Evolutionary conservation across 2,797 vertebrate genomes (phyloP).

Genomic region (Microcaecilia unicolor): DNA sequence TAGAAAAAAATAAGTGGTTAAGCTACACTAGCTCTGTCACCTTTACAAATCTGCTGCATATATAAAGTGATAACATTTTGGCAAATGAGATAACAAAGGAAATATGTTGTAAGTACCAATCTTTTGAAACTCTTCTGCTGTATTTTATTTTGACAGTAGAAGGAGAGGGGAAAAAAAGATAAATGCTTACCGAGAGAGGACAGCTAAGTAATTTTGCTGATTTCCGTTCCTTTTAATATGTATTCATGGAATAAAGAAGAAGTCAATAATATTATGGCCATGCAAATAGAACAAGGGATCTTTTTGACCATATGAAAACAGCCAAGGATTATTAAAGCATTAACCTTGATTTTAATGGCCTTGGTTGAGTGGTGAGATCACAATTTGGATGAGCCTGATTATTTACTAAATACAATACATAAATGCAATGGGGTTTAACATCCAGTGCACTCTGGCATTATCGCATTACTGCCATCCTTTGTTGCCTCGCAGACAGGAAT

Average conservation of each 20-base stretch:
- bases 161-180: slow-evolving; percentile 43
- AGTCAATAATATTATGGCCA: slow-evolving; percentile 76
- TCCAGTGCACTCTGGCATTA: slow-evolving; percentile 89
- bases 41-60: slow-evolving; percentile 3
- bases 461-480: slow-evolving; percentile 95
- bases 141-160: slow-evolving; percentile 36
- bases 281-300: slow-evolving; percentile 70
- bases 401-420: slow-evolving; percentile 85
- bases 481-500: slow-evolving; percentile 81
- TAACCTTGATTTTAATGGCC: slow-evolving; percentile 80
- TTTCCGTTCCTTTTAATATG: slow-evolving; percentile 67
- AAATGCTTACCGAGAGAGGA: slow-evolving; percentile 61
- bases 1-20: background rate
- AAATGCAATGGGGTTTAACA: slow-evolving; percentile 81
- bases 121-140: slow-evolving; percentile 21
- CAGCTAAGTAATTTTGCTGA: too few species aligned
- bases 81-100: slow-evolving; percentile 17
- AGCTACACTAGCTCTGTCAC: slow-evolving; percentile 4
- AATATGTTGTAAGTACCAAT: slow-evolving; percentile 28
- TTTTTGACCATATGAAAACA: slow-evolving; percentile 63
- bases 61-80: slow-evolving; percentile 20
- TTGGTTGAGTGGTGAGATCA: slow-evolving; percentile 79
- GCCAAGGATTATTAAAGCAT: slow-evolving; percentile 76
- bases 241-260: slow-evolving; percentile 56
- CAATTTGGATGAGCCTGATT: slow-evolving; percentile 86